A percentile compares a stretch with the other conserved stretches of the same genome.
phyloP scores from a whole-genome alignment of 2,888 invertebrate species.

The Empis stercorea region DNA sequence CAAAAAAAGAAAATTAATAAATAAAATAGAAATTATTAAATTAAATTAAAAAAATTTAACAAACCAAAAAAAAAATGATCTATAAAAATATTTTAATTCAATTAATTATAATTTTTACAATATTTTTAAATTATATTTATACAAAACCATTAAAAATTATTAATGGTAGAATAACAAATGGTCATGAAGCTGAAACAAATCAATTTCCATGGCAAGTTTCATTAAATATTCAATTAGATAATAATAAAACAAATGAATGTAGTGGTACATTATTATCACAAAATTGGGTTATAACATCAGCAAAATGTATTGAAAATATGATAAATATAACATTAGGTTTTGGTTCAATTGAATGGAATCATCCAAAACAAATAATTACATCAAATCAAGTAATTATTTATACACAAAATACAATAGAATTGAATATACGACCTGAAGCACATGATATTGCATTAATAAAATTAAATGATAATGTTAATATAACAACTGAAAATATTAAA shows the following conservation, averaged over 20 bases:
- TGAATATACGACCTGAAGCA: background rate
- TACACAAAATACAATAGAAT: background rate
- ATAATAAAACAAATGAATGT: background rate
- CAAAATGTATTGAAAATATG: constrained; percentile 1
- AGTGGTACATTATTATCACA: constrained; percentile 4
- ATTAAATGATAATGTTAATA: background rate
- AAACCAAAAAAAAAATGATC: no score
- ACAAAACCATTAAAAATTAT: no score
- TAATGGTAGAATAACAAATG: no score
- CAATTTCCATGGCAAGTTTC: constrained; percentile 9
- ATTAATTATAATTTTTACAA: no score
- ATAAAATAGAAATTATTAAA: no score
- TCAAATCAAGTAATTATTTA: background rate
- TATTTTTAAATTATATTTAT: no score
- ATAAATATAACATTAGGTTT: constrained; percentile 3
- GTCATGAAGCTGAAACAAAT: background rate
- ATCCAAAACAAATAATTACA: background rate
- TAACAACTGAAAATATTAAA: background rate
- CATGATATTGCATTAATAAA: constrained; percentile 4
- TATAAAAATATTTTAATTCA: no score
- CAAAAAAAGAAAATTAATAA: no score
- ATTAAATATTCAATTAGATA: background rate
- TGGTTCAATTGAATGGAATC: constrained; percentile 2
- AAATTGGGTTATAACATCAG: constrained; percentile 7
- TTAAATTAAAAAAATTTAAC: no score